A percentile compares a stretch with the other conserved stretches of the same genome.
phyloP scores from a whole-genome alignment of 1,140 invertebrate genomes.

The Macrotrachela quadricornifera region DNA sequence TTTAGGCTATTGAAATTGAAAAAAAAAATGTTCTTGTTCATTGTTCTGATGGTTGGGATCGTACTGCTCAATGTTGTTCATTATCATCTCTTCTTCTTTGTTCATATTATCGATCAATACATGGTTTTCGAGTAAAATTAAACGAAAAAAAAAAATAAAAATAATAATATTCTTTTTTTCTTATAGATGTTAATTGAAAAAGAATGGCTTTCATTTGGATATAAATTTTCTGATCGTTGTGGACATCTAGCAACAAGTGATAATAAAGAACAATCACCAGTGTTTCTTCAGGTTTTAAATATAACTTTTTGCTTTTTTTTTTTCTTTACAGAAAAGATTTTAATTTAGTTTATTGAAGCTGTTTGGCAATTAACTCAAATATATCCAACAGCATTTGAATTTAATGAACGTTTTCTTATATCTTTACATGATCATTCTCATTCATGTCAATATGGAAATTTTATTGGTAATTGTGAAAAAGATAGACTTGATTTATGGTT shows the following conservation, averaged over 20 bases:
- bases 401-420: conserved; percentile 84
- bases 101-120: conserved; percentile 82
- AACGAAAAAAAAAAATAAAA: too few species aligned
- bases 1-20: conserved; percentile 39
- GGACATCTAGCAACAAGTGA: neutral
- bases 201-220: conserved; percentile 95
- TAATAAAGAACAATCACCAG: too few species aligned
- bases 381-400: conserved; percentile 86
- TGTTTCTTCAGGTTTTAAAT: too few species aligned
- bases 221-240: conserved; percentile 59
- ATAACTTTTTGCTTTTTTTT: too few species aligned
- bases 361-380: conserved; percentile 64
- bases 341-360: conserved; percentile 70
- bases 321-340: too few species aligned
- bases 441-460: conserved; percentile 90
- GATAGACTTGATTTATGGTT: conserved; percentile 19
- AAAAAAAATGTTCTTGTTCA: conserved; percentile 71
- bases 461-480: conserved; percentile 59
- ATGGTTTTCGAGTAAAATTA: conserved; percentile 66
- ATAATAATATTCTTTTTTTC: conserved; percentile 33
- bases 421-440: conserved; percentile 89
- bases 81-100: conserved; percentile 70
- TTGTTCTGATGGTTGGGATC: conserved; percentile 64
- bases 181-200: conserved; percentile 82
- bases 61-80: conserved; percentile 85